Base-by-base conservation (phyloP, 2,888 invertebrate species). In the Beris chalybata region DNA sequence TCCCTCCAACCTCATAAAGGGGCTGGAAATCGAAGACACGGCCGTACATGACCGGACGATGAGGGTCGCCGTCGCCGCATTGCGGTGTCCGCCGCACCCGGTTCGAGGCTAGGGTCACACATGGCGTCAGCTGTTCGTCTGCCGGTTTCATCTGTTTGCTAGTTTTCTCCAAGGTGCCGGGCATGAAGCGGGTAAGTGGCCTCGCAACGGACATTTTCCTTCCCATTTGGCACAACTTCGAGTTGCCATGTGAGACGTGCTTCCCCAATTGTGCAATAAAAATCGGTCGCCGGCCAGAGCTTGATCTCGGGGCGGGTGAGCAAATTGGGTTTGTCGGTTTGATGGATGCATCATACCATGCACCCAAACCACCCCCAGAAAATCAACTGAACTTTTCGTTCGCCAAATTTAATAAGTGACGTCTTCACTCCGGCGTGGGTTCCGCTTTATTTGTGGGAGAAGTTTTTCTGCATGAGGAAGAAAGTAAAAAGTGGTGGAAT, bases 81-180 rank as follows among this genome's bases (percentile, higher is more conserved):
- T 56, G 56, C 56, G 43, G 56, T 48, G 6, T 48, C 48, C 38
- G 5, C 38, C 38, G 38, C 38, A 38, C 38, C 38, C 9, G 38
- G 38, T 38, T 9, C 38, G 38, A 38, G 38, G 5, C 38, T 5
- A 38, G 38, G 38, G 38, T 38, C 29, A 11, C 13, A 5, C 4
- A 43, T 9, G 38, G 56, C 56, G 58, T 58, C 58, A 58, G 58
- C 58, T 58, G 58, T 58, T 58, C 22, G 47, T 56, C 22, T 38
- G 38, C 11, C 57, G 9, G 47, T 7, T n/a, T n/a, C 57, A 58
- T 58, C 45, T 45, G 57, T 58, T 9, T 38, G 38, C 22, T 22
- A 22, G 22, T 22, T 22, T 22, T 22, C 22, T n/a, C 22, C 22
- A 22, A 22, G 22, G 22, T 22, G 38, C 38, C 38, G 29, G 57